Evolutionary conservation across 2,113 vertebrate species (phyloP).

Genomic region (Podilymbus podiceps): DNA sequence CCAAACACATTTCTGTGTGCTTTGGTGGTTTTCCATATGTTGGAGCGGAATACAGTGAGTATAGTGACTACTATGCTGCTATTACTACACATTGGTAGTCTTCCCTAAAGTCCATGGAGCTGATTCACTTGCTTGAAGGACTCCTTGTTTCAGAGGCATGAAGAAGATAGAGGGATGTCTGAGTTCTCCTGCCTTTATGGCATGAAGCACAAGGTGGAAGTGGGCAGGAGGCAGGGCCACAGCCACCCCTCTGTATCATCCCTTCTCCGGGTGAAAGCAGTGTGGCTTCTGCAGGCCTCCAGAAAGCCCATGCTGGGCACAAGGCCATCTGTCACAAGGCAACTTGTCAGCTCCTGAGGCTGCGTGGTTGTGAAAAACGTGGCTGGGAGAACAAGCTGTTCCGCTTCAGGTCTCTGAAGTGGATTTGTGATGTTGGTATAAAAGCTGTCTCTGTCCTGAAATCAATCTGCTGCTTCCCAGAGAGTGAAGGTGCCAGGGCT

Average conservation of each 20-base stretch:
- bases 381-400: conserved; percentile 34
- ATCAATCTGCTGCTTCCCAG: background rate
- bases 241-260: background rate
- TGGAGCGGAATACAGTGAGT: background rate
- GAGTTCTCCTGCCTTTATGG: background rate
- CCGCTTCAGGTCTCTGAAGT: background rate
- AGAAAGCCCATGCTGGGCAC: background rate
- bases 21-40: background rate
- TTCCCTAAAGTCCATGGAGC: background rate
- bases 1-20: accelerated
- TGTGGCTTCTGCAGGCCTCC: background rate
- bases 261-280: background rate
- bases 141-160: background rate
- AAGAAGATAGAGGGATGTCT: background rate
- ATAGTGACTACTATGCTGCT: background rate
- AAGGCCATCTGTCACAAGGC: background rate
- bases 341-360: background rate
- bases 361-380: background rate
- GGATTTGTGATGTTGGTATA: background rate
- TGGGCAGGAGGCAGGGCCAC: background rate
- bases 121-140: background rate
- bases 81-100: background rate
- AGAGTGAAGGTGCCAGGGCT: background rate
- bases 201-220: background rate
- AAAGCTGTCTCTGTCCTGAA: background rate